Base-by-base conservation (phyloP, 1,140 invertebrate species). In the Meloidogyne exigua region DNA sequence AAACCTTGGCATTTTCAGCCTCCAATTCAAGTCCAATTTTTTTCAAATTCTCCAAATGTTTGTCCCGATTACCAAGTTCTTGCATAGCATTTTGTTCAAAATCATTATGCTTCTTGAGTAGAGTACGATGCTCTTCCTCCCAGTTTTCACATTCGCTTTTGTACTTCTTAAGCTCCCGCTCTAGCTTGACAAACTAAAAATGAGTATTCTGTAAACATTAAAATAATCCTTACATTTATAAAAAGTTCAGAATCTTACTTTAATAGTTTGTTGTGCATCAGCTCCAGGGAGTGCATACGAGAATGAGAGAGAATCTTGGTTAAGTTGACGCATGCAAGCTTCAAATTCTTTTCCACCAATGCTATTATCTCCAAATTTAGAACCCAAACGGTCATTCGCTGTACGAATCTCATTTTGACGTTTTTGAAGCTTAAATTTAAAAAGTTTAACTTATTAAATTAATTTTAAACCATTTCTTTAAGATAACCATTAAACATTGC, bases 331-430 rank as follows among this genome's bases (percentile, higher is more conserved):
- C 57, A 73, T 73, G 28, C 72, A 73, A 39, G 72, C 72, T n/a
- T 73, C 72, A 36, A 73, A 23, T 21, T 73, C 72, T 21, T 73
- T 72, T 15, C 49, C 72, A 62, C 23, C 72, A 23, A 73, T 32
- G 9, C 57, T 64, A 36, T n/a, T n/a, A n/a, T 21, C 66, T 18
- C 32, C 21, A 57, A 57, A 57, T 21, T 73, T 73, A 12, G 72
- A 12, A 25, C 72, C 39, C 39, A 73, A 39, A 28, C 65, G 57
- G 1, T 73, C 72, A 64, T 73, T 73, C 23, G 57, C 57, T 5
- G 28, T 21, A 18, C 72, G 42, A 32, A 73, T 73, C 23, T 73
- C 49, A 0, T 62, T 65, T 25, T 64, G 36, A 64, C 72, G 72
- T 36, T 65, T 66, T n/a, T 73, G 57, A 64, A 39, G 39, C 72